Conservation (phyloP, 2,113 vertebrate species). For the Notothenia coriiceps region DNA sequence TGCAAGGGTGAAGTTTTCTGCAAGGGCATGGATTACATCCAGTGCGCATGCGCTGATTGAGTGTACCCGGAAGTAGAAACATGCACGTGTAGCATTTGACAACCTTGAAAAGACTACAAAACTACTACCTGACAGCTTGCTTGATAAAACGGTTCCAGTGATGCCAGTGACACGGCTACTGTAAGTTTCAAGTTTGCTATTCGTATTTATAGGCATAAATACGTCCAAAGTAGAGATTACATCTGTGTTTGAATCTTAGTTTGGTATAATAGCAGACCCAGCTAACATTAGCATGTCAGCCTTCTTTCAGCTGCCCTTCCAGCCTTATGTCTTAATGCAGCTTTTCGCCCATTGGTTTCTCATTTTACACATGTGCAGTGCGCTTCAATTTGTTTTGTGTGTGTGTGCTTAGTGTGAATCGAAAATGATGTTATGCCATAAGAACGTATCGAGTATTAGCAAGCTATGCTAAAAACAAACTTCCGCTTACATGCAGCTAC, state of each 20-base stretch:
- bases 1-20: background rate
- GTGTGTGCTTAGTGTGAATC: background rate
- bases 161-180: conserved; percentile 75
- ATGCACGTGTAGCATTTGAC: conserved; percentile 66
- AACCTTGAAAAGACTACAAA: conserved; percentile 73
- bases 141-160: background rate
- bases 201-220: background rate
- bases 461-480: conserved; percentile 61
- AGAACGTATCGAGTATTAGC: background rate
- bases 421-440: fast-evolving
- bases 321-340: background rate
- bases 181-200: conserved; percentile 62
- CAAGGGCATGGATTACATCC: background rate
- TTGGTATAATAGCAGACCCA: conserved; percentile 2
- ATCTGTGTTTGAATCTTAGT: background rate
- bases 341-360: background rate
- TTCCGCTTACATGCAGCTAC: background rate
- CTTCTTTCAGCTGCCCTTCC: background rate
- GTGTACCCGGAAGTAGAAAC: conserved; percentile 62
- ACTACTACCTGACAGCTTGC: background rate
- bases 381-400: background rate
- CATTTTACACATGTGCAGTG: background rate
- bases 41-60: conserved; percentile 40
- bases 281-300: conserved; percentile 28
- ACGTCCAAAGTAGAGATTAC: fast-evolving